Base-by-base conservation (phyloP, 2,888 invertebrate genomes). In the Operophtera brumata region DNA sequence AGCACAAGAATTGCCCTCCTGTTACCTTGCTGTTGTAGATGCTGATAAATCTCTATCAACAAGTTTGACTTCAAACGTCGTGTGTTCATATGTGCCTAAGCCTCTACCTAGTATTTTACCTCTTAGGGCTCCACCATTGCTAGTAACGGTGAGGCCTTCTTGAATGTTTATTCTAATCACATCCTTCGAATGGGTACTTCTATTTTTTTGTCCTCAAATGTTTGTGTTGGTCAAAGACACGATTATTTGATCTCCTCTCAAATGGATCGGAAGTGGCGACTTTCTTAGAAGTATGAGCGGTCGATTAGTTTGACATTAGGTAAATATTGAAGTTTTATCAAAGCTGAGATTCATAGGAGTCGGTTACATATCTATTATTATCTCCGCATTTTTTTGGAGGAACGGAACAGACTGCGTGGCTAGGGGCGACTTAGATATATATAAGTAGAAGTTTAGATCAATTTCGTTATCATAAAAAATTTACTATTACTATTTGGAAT, bases 91-190 rank as follows among this genome's bases (percentile, higher is more conserved):
- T 20, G 4, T 20, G 20, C 20, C 20, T 20, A 20, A 20, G 20
- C 20, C 20, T 20, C 20, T 20, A 20, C 20, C 36, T 36, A 36
- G 13, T 20, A 25, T 39, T 39, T 10, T 39, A 3, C 20, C 25
- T 20, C 36, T 13, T 1, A 36, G 36, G 2, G 1, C 12, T 9
- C 26, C 14, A 7, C 44, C 32, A n/a, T 43, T 44, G 12, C 32
- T 14, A 36, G 14, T 46, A 67, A 62, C 63, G 62, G 67, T 73
- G 70, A 62, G 61, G 51, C 59, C 62, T 66, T 52, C 48, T 56
- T 54, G 59, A 67, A 76, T 79, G 75, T 80, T 80, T 79, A 79
- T 79, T 83, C 73, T 75, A 82, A 83, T 81, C 82, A 78, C 77
- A 74, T 76, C 74, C 69, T 67, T 61, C 54, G 54, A 60, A 60